These are phyloP conservation scores for Eufriesea mexicana DNA, from an alignment of 1,140 invertebrate species.

Conservation along the genomic window DNA sequence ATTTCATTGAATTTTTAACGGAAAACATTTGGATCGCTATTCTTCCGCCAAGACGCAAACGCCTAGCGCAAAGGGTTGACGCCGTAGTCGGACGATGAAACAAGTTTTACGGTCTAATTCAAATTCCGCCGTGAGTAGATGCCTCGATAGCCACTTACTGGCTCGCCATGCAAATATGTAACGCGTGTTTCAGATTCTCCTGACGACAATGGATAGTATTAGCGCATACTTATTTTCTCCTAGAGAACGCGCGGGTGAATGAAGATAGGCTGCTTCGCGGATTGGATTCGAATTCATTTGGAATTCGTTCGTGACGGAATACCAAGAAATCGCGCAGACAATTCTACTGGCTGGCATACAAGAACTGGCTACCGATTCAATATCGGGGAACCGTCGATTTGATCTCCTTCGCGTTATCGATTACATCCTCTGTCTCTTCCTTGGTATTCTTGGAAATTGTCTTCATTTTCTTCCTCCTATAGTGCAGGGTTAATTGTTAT, in stretches of 20 bases:
- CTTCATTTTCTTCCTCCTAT: too few species aligned
- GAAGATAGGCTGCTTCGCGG: slow-evolving; percentile 43
- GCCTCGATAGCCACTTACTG: not conserved
- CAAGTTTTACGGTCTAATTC: too few species aligned
- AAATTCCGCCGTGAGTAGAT: too few species aligned
- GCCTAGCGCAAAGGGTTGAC: too few species aligned
- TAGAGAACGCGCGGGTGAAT: slow-evolving; percentile 2
- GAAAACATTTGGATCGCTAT: too few species aligned
- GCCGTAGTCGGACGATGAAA: too few species aligned
- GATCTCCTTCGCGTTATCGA: not conserved
- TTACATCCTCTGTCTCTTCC: too few species aligned
- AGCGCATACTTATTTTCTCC: slow-evolving; percentile 25
- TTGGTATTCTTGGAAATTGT: not conserved
- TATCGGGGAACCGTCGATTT: not conserved
- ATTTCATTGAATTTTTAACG: too few species aligned
- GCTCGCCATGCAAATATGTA: slow-evolving; percentile 21
- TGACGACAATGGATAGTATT: slow-evolving; percentile 32
- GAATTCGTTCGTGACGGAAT: slow-evolving; percentile 59
- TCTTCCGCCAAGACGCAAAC: too few species aligned
- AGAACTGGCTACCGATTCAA: too few species aligned
- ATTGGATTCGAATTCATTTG: slow-evolving; percentile 57
- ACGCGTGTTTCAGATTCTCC: too few species aligned
- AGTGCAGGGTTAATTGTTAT: too few species aligned
- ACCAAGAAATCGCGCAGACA: slow-evolving; percentile 46
- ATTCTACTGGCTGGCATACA: slow-evolving; percentile 15